Evolutionary conservation across 2,797 vertebrate species (phyloP), one percentile per base, ranked within the genome.

Genomic region (Argentina silus): DNA sequence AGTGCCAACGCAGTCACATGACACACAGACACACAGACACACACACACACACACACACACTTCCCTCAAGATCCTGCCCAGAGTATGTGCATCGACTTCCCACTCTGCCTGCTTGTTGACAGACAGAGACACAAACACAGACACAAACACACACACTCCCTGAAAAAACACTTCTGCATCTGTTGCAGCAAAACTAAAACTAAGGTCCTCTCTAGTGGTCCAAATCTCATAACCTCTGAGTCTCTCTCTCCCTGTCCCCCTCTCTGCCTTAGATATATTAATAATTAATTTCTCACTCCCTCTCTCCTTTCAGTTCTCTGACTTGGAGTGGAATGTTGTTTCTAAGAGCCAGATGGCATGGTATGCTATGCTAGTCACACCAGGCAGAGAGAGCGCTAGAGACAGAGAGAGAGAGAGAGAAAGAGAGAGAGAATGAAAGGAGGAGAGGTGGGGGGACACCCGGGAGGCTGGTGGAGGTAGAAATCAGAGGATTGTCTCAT

Each of bases 1-100:
- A 86, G 84, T 88, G 90, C 88, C 86, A 86, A 19, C 50, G 10
- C 15, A 44, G 62, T 7, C 15, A 63, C 6, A 17, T 44, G 42
- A 17, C 59, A 75, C 59, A 43, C 14, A 43, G 0, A 42, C 10
- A 61, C 10, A 27, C 21, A 8, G 66, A 51, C 63, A 53, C 45
- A 27, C 67, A 57, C 56, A 15, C 59, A 45, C 60, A 48, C 73
- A 50, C 67, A 45, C 64, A 62, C 73, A 21, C 51, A 64, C 69
- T 12, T 70, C 74, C 76, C 61, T 53, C 44, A 72, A 51, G 75
- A 79, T 75, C 57, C 79, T 70, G 73, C 59, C 70, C 59, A 67
- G 63, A 77, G 74, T 36, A 4, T 36, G 27, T 36, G 27, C 27
- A 36, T 36, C 27, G 1, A 36, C 27, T 36, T 36, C 27, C 27